These are phyloP conservation scores for Drosophila acutilabella DNA, from an alignment of 2,888 invertebrate genomes.

Conservation along the genomic window DNA sequence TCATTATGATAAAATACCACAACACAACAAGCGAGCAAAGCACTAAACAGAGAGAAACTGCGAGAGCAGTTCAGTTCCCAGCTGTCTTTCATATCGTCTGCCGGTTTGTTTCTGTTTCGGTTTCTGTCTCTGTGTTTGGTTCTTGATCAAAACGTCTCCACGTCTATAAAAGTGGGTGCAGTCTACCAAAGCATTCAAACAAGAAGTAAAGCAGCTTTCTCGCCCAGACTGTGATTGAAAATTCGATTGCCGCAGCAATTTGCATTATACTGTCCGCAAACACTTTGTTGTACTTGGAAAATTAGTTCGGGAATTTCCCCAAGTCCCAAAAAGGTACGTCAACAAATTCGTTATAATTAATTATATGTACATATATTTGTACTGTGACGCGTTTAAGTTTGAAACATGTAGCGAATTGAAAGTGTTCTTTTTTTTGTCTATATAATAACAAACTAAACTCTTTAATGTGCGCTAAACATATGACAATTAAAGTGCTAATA, in stretches of 20 bases:
- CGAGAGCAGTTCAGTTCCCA: slow-evolving; percentile 43
- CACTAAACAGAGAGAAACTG: slow-evolving; percentile 33
- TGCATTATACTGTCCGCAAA: slow-evolving; percentile 2
- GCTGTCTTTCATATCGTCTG: slow-evolving; percentile 43
- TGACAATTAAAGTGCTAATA: slow-evolving; percentile 66
- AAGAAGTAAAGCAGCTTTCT: slow-evolving; percentile 13
- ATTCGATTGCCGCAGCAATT: slow-evolving; percentile 2
- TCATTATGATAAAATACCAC: slow-evolving; percentile 45
- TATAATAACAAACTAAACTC: slow-evolving; percentile 20
- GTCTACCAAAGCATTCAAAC: slow-evolving; percentile 25
- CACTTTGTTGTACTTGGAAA: slow-evolving; percentile 22
- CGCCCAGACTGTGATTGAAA: not conserved
- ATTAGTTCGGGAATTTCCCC: slow-evolving; percentile 40
- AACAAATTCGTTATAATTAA: slow-evolving; percentile 7
- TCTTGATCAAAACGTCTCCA: slow-evolving; percentile 34
- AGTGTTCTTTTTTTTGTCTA: slow-evolving; percentile 11
- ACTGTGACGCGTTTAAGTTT: slow-evolving; percentile 21
- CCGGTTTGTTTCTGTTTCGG: slow-evolving; percentile 27
- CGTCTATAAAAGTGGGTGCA: slow-evolving; percentile 2
- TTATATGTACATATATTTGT: not conserved
- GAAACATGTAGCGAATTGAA: slow-evolving; percentile 20
- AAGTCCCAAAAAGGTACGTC: slow-evolving; percentile 28
- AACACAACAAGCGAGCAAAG: slow-evolving; percentile 19
- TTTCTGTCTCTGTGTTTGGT: slow-evolving; percentile 4
- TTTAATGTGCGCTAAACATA: slow-evolving; percentile 56